A percentile compares a stretch with the other conserved stretches of the same genome.
Conservation (phyloP, 2,888 invertebrate species). For the Pammene fasciana region DNA sequence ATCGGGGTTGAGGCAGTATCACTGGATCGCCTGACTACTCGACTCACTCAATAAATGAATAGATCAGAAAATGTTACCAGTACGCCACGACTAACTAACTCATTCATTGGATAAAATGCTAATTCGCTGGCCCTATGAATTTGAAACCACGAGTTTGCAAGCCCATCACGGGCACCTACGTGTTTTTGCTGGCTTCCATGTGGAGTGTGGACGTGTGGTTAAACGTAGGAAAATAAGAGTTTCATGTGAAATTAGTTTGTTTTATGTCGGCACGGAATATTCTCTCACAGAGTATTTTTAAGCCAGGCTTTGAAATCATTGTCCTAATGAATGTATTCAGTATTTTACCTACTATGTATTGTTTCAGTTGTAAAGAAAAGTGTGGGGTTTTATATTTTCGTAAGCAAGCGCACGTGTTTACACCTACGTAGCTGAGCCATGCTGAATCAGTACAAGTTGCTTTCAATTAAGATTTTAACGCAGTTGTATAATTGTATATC, state of each 20-base stretch:
- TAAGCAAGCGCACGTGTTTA: no score
- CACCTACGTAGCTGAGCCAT: no score
- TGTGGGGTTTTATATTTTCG: no score
- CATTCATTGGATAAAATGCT: conserved; percentile 34
- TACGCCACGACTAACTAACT: conserved; percentile 26
- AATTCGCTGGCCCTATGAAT: conserved; percentile 27
- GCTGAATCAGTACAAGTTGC: no score
- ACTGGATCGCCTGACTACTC: not conserved
- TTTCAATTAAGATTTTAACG: no score
- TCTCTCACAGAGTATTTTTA: not conserved
- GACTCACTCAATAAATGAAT: not conserved
- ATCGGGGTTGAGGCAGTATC: no score
- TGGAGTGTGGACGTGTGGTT: not conserved
- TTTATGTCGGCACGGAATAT: not conserved
- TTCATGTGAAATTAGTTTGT: conserved; percentile 12
- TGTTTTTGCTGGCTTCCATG: conserved; percentile 13
- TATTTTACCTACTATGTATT: not conserved
- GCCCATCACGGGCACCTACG: conserved; percentile 25
- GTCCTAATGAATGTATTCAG: conserved; percentile 8
- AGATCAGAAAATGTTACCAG: not conserved
- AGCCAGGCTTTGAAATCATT: not conserved
- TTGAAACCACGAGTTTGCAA: conserved; percentile 28
- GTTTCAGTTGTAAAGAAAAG: no score
- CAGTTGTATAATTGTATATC: no score
- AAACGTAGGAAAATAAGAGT: conserved; percentile 10